phyloP scores from a whole-genome alignment of 2,113 vertebrate species.

The Hoplias malabaricus region DNA sequence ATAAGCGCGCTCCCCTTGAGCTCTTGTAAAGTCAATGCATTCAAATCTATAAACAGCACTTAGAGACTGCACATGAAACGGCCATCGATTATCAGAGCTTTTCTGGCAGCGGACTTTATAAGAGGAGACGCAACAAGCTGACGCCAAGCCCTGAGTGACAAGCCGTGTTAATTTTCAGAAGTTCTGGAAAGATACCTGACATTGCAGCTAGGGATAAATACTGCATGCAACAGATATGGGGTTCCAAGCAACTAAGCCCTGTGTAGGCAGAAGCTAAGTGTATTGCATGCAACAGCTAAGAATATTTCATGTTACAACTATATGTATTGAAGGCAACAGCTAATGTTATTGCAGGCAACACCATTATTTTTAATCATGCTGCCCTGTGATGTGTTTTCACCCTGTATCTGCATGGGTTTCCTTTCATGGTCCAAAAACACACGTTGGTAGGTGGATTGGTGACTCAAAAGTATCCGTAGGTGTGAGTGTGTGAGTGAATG shows the following conservation, averaged over 20 bases:
- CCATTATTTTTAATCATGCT: too few species aligned
- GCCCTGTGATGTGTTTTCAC: too few species aligned
- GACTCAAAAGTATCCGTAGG: too few species aligned
- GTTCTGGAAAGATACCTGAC: neutral
- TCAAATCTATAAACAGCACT: conserved; percentile 41
- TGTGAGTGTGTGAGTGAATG: too few species aligned
- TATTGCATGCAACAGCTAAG: neutral
- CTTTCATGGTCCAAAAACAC: too few species aligned
- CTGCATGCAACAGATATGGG: neutral
- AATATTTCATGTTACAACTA: too few species aligned
- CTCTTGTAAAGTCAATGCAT: conserved; percentile 36
- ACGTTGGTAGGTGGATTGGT: too few species aligned
- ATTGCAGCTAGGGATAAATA: neutral
- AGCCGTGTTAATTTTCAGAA: neutral
- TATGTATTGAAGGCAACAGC: too few species aligned
- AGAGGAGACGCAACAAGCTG: neutral
- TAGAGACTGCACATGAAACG: conserved; percentile 16
- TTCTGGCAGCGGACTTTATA: conserved; percentile 15
- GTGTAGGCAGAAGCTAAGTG: too few species aligned
- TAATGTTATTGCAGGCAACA: too few species aligned
- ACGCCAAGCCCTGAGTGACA: neutral
- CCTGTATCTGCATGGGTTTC: too few species aligned
- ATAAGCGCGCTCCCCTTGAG: conserved; percentile 26
- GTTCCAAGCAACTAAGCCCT: too few species aligned
- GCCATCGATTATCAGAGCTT: conserved; percentile 11